Evolutionary conservation across 2,797 vertebrate genomes (phyloP).

Genomic region (Poecilia wingei): DNA sequence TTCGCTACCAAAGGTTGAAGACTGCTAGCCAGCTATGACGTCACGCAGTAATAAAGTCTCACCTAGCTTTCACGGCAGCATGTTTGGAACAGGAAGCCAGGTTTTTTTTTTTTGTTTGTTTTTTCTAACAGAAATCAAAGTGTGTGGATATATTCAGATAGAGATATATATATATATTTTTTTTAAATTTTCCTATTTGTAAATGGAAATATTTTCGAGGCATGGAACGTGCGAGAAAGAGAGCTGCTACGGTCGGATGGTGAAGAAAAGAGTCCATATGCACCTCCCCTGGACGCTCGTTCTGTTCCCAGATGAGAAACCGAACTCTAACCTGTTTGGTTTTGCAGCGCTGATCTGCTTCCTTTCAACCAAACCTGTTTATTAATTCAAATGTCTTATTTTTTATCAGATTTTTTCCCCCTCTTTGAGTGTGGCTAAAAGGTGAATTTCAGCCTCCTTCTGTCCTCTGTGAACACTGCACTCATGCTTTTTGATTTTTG

Average conservation of each 20-base stretch:
- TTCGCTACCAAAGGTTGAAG: conserved; percentile 89
- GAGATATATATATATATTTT: conserved; percentile 44
- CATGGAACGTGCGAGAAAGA: conserved; percentile 69
- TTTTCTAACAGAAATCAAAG: conserved; percentile 63
- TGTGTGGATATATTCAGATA: conserved; percentile 57
- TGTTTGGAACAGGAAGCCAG: conserved; percentile 47
- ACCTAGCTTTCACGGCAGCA: conserved; percentile 27
- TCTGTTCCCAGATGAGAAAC: background rate
- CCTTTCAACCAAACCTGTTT: conserved; percentile 10
- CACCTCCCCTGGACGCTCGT: background rate
- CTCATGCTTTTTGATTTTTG: conserved; percentile 67
- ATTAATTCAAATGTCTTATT: conserved; percentile 36
- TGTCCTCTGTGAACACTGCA: conserved; percentile 60
- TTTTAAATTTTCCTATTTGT: conserved; percentile 80
- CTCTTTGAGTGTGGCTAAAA: background rate
- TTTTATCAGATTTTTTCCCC: conserved; percentile 59
- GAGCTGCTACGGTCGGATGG: conserved; percentile 67
- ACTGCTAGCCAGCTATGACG: conserved; percentile 18
- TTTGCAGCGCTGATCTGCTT: conserved; percentile 12
- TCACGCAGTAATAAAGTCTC: conserved; percentile 19
- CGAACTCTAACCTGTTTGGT: conserved; percentile 1
- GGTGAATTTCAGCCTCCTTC: background rate
- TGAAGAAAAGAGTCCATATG: background rate
- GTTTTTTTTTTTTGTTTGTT: conserved; percentile 9
- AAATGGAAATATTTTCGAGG: conserved; percentile 78